Evolutionary conservation across 2,888 invertebrate genomes (phyloP).

Genomic region (Apodemia mormo): DNA sequence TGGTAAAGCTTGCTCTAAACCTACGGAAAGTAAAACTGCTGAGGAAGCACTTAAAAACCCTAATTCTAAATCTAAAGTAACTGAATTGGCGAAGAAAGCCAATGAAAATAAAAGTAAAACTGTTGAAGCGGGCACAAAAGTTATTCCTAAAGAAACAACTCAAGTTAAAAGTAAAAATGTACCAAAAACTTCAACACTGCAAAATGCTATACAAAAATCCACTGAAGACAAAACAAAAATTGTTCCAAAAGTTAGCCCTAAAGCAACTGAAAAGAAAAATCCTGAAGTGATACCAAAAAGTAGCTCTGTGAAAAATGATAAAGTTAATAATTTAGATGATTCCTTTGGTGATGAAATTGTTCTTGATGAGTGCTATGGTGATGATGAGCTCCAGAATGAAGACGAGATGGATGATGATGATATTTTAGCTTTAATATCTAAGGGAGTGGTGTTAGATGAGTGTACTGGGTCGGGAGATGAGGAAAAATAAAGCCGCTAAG

Average conservation of each 20-base stretch:
- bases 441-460: slow-evolving; percentile 65
- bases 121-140: not conserved
- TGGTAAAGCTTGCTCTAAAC: not conserved
- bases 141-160: not conserved
- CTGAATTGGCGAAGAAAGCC: slow-evolving; percentile 21
- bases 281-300: slow-evolving; percentile 7
- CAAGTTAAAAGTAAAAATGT: not conserved
- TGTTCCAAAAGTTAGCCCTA: not conserved
- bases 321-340: not conserved
- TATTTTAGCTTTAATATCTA: slow-evolving; percentile 62
- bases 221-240: not conserved
- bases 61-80: not conserved
- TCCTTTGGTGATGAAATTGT: slow-evolving; percentile 6
- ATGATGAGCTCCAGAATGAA: slow-evolving; percentile 33
- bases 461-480: slow-evolving; percentile 64
- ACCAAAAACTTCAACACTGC: not conserved
- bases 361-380: slow-evolving; percentile 25
- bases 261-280: not conserved
- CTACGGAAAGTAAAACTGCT: not conserved
- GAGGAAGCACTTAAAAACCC: not conserved
- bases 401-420: slow-evolving; percentile 65
- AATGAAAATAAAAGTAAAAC: not conserved
- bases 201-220: not conserved
- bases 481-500: not conserved
- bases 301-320: not conserved